Evolutionary conservation across 1,140 invertebrate species (phyloP), one percentile per base, ranked within the genome.

Genomic region (Ceratitis capitata): DNA sequence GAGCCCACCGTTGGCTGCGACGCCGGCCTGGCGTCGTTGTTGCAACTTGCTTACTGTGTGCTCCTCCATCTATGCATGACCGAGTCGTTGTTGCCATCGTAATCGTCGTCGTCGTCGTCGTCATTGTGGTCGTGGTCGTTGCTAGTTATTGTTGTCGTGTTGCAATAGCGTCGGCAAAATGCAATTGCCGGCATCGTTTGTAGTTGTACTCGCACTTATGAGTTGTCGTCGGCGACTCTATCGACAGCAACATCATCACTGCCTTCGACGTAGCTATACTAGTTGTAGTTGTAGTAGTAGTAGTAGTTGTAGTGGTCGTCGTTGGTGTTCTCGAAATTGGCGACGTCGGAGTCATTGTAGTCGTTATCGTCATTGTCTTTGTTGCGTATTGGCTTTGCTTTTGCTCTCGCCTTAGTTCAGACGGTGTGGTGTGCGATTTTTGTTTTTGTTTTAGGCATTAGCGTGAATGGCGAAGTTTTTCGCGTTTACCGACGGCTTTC

Each of bases 391-490:
- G 29, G 12, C 61, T 5, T 64, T 64, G 51, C 47, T 47, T 5
- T 83, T 83, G 82, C 35, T 53, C 14, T 29, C 53, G 29, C 29
- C 49, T 49, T 49, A 29, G 69, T 42, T 78, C 12, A 45, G 69
- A 10, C 29, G 56, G 10, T 26, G 5, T 29, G 4, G 56, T 61
- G n/a, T 26, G 56, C 26, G 23, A 4, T 56, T n/a, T 23, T 78
- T 39, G 35, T 2, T 69, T 19, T 78, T 61, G 56, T 61, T 26
- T 19, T 29, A 32, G 29, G 47, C 51, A 58, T 49, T 83, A 61
- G 53, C 42, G 78, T 83, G 45, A 85, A 85, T 58, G 78, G 85
- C 82, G 51, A 82, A 85, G 23, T 85, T 82, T 64, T 61, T 35
- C 78, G 56, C 74, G 53, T 61, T 85, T 61, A 84, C 42, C 53